These are phyloP conservation scores for Champsocephalus esox DNA, from an alignment of 2,797 vertebrate species.

Conservation along the genomic window DNA sequence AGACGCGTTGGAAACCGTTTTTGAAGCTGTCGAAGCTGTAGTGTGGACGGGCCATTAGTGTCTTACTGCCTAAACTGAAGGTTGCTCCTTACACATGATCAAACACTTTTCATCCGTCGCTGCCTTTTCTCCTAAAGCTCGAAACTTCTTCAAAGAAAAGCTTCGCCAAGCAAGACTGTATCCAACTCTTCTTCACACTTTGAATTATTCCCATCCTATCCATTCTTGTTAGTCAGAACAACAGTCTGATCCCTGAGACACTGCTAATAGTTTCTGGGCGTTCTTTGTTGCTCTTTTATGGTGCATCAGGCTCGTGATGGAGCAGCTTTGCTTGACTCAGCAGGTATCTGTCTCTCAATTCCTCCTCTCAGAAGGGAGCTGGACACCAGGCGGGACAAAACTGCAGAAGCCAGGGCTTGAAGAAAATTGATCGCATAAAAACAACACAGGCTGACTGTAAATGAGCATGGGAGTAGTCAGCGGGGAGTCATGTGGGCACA, in stretches of 20 bases:
- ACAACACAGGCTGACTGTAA: slow-evolving; percentile 67
- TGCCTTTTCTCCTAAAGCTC: slow-evolving; percentile 41
- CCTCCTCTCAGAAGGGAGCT: slow-evolving; percentile 48
- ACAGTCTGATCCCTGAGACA: slow-evolving; percentile 48
- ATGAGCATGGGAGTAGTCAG: slow-evolving; percentile 60
- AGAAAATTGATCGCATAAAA: slow-evolving; percentile 71
- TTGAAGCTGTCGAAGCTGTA: no score
- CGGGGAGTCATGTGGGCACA: background rate
- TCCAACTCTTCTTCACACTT: slow-evolving; percentile 42
- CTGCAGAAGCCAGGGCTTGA: slow-evolving; percentile 37
- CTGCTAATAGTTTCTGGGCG: slow-evolving; percentile 41
- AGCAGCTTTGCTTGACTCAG: slow-evolving; percentile 67
- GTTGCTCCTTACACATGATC: slow-evolving; percentile 49
- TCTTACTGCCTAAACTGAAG: slow-evolving; percentile 22
- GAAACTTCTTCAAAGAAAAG: slow-evolving; percentile 58
- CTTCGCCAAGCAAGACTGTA: slow-evolving; percentile 42
- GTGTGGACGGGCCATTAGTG: slow-evolving; percentile 5
- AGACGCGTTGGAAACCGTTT: no score
- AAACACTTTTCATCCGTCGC: slow-evolving; percentile 31
- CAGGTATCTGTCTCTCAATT: slow-evolving; percentile 55
- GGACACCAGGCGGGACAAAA: slow-evolving; percentile 48
- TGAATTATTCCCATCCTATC: slow-evolving; percentile 30
- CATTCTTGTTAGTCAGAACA: slow-evolving; percentile 60
- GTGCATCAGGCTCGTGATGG: slow-evolving; percentile 68
- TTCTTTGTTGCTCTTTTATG: slow-evolving; percentile 69